Evolutionary conservation across 2,888 invertebrate species (phyloP).

Genomic region (Pyrrhosoma nymphula): DNA sequence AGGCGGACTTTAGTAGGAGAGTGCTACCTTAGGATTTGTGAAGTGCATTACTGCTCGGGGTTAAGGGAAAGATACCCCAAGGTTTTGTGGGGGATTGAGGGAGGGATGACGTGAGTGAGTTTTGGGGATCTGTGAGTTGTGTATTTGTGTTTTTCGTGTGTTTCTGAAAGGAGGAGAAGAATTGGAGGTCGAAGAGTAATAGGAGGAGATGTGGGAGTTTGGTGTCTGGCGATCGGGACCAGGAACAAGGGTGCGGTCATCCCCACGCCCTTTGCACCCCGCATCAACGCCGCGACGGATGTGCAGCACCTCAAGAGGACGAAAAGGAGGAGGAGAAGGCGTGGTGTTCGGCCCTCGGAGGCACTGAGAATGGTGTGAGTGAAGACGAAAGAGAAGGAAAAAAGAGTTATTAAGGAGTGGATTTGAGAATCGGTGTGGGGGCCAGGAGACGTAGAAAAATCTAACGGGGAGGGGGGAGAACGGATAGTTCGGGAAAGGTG

Average conservation of each 20-base stretch:
- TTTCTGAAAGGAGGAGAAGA: not conserved
- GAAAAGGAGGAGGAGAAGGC: conserved; percentile 26
- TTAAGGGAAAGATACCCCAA: not conserved
- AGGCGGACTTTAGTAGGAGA: too few species aligned
- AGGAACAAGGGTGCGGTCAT: conserved; percentile 56
- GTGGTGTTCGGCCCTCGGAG: conserved; percentile 37
- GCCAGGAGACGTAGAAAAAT: not conserved
- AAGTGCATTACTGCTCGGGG: too few species aligned
- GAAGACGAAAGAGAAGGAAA: conserved; percentile 18
- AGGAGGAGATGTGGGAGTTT: not conserved
- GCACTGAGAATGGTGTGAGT: conserved; percentile 67
- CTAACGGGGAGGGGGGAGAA: not conserved
- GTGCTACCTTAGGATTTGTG: too few species aligned
- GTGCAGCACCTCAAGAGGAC: not conserved
- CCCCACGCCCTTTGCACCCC: not conserved
- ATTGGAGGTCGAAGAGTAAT: not conserved
- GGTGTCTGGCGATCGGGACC: conserved; percentile 37
- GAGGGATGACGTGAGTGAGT: not conserved
- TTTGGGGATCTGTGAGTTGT: not conserved
- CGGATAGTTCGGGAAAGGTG: not conserved
- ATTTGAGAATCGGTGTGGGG: not conserved
- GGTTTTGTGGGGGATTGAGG: not conserved
- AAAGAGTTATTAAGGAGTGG: not conserved
- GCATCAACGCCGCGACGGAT: not conserved
- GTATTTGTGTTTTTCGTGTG: not conserved